Evolutionary conservation across 2,888 invertebrate genomes (phyloP).

Genomic region (Stenichneumon culpator): DNA sequence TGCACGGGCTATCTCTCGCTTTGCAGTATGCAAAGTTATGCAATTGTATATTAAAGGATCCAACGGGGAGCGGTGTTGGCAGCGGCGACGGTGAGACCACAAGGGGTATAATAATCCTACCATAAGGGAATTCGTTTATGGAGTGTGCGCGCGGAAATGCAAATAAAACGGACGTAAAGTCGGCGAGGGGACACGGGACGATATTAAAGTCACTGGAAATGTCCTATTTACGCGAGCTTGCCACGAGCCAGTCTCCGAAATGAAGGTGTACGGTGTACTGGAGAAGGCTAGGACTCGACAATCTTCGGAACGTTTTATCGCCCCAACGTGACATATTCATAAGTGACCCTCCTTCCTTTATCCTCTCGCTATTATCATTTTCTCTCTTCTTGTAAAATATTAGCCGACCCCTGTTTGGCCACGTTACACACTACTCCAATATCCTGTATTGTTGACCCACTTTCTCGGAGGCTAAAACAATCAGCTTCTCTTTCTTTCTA

Average conservation of each 20-base stretch:
- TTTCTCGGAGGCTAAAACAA: conserved; percentile 41
- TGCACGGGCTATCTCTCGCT: conserved; percentile 29
- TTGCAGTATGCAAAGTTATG: conserved; percentile 70
- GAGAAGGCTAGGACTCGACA: neutral
- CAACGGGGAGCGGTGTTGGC: conserved; percentile 35
- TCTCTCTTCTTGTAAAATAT: conserved; percentile 59
- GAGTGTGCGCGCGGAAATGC: conserved; percentile 53
- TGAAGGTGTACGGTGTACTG: neutral
- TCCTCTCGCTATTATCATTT: conserved; percentile 56
- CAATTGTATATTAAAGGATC: conserved; percentile 64
- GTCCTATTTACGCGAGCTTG: conserved; percentile 38
- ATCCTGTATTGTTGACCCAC: conserved; percentile 56
- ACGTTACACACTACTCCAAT: conserved; percentile 55
- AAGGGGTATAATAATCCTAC: conserved; percentile 1
- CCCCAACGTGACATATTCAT: conserved; percentile 61
- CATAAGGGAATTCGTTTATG: conserved; percentile 64
- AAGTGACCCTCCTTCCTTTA: neutral
- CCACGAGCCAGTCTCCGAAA: conserved; percentile 35
- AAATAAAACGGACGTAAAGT: conserved; percentile 69
- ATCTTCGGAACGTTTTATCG: conserved; percentile 48
- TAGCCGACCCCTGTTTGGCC: conserved; percentile 33
- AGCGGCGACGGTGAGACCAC: conserved; percentile 23
- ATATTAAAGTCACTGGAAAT: conserved; percentile 67
- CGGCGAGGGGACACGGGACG: conserved; percentile 53
- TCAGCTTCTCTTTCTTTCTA: neutral